Conservation (phyloP, 2,888 invertebrate genomes). For the Drosophila bunnanda region DNA sequence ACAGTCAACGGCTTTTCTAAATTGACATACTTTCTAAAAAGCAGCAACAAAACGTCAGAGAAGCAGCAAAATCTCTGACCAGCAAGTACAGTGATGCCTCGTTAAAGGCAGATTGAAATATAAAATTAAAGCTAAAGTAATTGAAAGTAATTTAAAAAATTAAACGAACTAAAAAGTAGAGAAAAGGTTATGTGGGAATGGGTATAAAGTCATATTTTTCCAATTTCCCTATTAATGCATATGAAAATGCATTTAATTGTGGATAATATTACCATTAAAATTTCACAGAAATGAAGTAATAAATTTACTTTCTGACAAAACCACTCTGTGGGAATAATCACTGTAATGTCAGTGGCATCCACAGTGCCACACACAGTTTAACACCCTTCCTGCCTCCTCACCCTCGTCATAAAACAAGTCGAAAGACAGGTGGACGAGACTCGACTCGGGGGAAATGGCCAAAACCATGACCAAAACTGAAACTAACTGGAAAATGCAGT, state of each 20-base stretch:
- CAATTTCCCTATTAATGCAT: too few relatives aligned
- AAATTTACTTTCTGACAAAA: neutral
- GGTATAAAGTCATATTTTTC: too few relatives aligned
- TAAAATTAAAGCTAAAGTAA: neutral
- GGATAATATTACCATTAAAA: neutral
- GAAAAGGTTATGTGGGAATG: neutral
- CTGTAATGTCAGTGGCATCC: slow-evolving; percentile 19
- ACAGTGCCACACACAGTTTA: slow-evolving; percentile 31
- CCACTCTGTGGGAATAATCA: neutral
- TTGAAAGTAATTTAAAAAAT: neutral
- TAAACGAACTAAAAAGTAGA: neutral
- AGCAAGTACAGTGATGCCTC: slow-evolving; percentile 28
- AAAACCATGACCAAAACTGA: slow-evolving; percentile 31
- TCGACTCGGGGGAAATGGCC: slow-evolving; percentile 17
- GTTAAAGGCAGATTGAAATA: neutral
- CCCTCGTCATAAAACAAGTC: slow-evolving; percentile 56
- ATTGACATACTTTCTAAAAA: slow-evolving; percentile 81
- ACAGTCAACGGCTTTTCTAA: slow-evolving; percentile 76
- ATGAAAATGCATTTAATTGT: neutral
- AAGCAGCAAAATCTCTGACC: slow-evolving; percentile 46
- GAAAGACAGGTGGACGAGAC: slow-evolving; percentile 50
- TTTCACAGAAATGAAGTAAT: neutral
- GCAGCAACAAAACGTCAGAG: slow-evolving; percentile 42
- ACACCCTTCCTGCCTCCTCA: slow-evolving; percentile 7
- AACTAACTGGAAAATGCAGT: slow-evolving; percentile 22